phyloP scores from a whole-genome alignment of 1,140 invertebrate genomes.

The Aphis gossypii region DNA sequence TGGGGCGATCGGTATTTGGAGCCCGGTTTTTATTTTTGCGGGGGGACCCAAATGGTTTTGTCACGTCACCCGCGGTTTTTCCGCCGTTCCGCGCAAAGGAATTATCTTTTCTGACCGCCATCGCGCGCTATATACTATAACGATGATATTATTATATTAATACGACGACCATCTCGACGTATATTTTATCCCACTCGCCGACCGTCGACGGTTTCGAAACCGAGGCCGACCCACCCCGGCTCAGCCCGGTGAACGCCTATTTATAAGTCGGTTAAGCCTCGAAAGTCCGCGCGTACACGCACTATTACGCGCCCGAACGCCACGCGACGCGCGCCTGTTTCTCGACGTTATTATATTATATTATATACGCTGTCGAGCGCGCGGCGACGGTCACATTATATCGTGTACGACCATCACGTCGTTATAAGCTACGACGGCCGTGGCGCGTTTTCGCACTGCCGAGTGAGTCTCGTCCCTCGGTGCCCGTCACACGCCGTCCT shows the following conservation, averaged over 20 bases:
- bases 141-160: too few species aligned
- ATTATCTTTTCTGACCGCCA: too few species aligned
- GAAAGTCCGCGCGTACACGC: not conserved
- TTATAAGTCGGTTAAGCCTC: conserved; percentile 49
- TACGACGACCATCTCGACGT: not conserved
- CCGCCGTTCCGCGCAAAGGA: too few species aligned
- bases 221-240: conserved; percentile 44
- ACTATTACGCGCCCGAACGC: not conserved
- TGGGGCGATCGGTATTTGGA: too few species aligned
- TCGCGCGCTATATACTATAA: too few species aligned
- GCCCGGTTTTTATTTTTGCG: too few species aligned
- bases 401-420: not conserved
- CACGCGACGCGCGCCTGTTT: conserved; percentile 6
- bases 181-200: not conserved
- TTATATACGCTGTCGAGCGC: not conserved
- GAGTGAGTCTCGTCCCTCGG: not conserved
- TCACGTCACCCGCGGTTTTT: too few species aligned
- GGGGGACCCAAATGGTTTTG: too few species aligned
- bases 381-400: not conserved
- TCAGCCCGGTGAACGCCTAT: conserved; percentile 39
- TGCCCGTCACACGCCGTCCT: not conserved
- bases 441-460: not conserved
- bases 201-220: not conserved
- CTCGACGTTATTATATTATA: not conserved
- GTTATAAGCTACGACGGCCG: not conserved